These are phyloP conservation scores for Polylopha cassiicola DNA, from an alignment of 2,888 invertebrate genomes.

Conservation along the genomic window DNA sequence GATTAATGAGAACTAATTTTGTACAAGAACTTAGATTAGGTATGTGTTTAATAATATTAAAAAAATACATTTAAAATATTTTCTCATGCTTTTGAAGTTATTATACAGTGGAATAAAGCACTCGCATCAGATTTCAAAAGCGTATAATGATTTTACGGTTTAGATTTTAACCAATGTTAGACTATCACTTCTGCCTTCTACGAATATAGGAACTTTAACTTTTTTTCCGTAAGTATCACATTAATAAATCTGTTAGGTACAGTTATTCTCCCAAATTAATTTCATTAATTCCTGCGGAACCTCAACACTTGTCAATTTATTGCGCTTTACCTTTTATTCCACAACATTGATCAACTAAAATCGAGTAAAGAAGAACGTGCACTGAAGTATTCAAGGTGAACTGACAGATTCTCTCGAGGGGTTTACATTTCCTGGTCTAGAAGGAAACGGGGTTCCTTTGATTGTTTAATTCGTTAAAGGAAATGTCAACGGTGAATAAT, in stretches of 20 bases:
- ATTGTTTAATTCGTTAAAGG: constrained; percentile 14
- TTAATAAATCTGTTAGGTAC: too few relatives aligned
- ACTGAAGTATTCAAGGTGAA: constrained; percentile 19
- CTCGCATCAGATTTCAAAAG: too few relatives aligned
- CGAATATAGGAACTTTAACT: constrained; percentile 1
- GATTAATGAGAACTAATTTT: too few relatives aligned
- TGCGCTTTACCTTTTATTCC: too few relatives aligned
- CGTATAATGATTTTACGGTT: neutral
- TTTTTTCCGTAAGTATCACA: neutral
- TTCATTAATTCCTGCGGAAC: too few relatives aligned
- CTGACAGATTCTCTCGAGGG: constrained; percentile 18
- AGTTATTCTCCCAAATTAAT: too few relatives aligned
- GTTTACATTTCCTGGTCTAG: constrained; percentile 13
- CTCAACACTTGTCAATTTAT: constrained; percentile 1
- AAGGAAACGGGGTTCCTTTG: constrained; percentile 15
- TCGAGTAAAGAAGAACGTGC: constrained; percentile 21
- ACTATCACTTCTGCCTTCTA: neutral
- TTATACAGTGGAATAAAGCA: too few relatives aligned
- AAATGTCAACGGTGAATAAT: constrained; percentile 14
- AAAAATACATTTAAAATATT: too few relatives aligned
- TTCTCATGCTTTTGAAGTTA: too few relatives aligned
- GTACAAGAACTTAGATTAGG: too few relatives aligned
- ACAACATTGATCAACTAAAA: constrained; percentile 21
- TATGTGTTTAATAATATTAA: too few relatives aligned
- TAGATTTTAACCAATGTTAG: neutral